Evolutionary conservation across 64 coral and sea anemone species (phyloP), one percentile per base, ranked within the genome.

Genomic region (Pocillopora damicornis): DNA sequence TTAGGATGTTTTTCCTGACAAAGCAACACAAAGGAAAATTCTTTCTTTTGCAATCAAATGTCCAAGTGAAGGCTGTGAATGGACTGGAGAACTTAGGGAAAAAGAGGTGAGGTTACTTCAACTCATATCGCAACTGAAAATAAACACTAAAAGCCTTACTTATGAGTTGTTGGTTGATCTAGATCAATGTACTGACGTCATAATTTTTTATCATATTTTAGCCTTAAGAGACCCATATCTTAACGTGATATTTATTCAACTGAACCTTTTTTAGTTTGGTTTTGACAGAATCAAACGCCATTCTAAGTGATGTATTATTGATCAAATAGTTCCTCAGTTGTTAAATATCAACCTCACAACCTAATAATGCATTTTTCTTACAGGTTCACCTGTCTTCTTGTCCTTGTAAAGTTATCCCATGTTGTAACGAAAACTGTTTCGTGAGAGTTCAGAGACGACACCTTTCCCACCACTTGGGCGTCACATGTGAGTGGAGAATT

Each of bases 1-100:
- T 23, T 78, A 67, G 80, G 80, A 86, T 22, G 15, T 86, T 23
- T 86, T 86, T 86, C 36, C 37, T 13, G 83, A 86, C 65, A 86
- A 74, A 58, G 83, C 83, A 6, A 51, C 37, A 38, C 65, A 86
- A 74, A 64, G 83, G 20, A 63, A 45, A 11, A 86, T 86, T 37
- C 35, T 86, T 20, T 86, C 83, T 8, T 86, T 86, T 9, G 42
- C 15, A 10, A 73, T 86, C 62, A 86, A 73, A 69, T 86, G 83
- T 86, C 83, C 83, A 22, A 74, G n/a, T 68, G 42, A 86, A 7
- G 67, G 42, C 15, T 86, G 83, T 51, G 61, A 9, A 7, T 86
- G 83, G 83, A 25, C 7, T 26, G 83, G 83, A 5, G 83, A 73
- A 69, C 67, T 86, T 13, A 67, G 83, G 45, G 17, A 57, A 2